These are phyloP conservation scores for Ectemnius lituratus DNA, from an alignment of 2,888 invertebrate species.

Conservation along the genomic window DNA sequence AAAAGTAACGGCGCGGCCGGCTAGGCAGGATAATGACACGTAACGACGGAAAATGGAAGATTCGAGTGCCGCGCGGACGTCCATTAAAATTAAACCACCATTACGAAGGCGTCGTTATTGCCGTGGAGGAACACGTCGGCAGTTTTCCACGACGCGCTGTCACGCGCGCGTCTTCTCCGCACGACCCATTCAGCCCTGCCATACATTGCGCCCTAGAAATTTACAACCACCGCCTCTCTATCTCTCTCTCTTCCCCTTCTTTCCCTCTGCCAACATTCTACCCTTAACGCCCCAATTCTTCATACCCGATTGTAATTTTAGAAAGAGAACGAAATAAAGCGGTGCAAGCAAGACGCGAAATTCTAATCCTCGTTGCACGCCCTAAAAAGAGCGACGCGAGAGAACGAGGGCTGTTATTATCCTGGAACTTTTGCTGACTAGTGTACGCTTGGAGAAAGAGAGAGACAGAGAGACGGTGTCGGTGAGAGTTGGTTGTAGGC, in stretches of 20 bases:
- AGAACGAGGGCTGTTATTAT: too few relatives aligned
- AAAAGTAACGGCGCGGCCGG: not conserved
- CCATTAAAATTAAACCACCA: constrained; percentile 41
- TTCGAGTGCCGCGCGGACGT: constrained; percentile 25
- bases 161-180: not conserved
- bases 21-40: constrained; percentile 25
- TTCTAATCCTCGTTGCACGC: too few relatives aligned
- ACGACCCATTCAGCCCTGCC: not conserved
- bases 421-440: too few relatives aligned
- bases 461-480: too few relatives aligned
- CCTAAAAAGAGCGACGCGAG: too few relatives aligned
- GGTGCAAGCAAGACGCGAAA: too few relatives aligned
- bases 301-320: too few relatives aligned
- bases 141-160: not conserved
- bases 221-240: not conserved
- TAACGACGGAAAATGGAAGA: constrained; percentile 34
- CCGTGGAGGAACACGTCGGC: constrained; percentile 14
- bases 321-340: too few relatives aligned
- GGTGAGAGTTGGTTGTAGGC: too few relatives aligned
- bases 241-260: not conserved
- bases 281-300: too few relatives aligned
- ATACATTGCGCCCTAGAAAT: too few relatives aligned
- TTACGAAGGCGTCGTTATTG: constrained; percentile 30
- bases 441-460: too few relatives aligned
- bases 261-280: not conserved